Percentiles rank a stretch among this genome's conserved stretches.
phyloP scores from a whole-genome alignment of 2,888 invertebrate species.

The Scaeva pyrastri region DNA sequence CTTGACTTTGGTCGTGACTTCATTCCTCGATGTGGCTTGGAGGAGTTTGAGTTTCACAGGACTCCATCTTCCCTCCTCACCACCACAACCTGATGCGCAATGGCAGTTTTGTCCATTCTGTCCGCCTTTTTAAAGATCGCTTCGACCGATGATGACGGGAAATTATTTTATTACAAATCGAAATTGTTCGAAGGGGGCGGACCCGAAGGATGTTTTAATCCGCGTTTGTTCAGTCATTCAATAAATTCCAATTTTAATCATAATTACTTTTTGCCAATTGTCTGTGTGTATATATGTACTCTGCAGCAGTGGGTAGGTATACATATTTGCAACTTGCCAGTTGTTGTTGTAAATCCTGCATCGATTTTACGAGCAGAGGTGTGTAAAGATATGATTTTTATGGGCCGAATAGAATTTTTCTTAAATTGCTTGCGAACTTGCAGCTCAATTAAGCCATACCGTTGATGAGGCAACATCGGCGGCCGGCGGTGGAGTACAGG shows the following conservation, averaged over 20 bases:
- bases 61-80: conserved; percentile 6
- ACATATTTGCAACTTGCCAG: not conserved
- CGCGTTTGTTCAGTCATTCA: conserved; percentile 77
- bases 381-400: conserved; percentile 72
- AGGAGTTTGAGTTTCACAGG: conserved; percentile 67
- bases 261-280: conserved; percentile 76
- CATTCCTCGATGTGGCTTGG: conserved; percentile 57
- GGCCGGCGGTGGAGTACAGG: too few species aligned
- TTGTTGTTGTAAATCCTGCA: not conserved
- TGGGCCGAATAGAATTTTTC: conserved; percentile 53
- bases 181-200: conserved; percentile 77
- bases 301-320: not conserved
- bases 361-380: conserved; percentile 64
- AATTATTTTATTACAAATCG: conserved; percentile 79
- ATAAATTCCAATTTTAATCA: conserved; percentile 78
- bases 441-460: conserved; percentile 65
- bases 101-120: conserved; percentile 39
- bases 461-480: too few species aligned
- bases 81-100: not conserved
- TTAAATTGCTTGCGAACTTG: conserved; percentile 44
- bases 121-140: conserved; percentile 69
- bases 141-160: conserved; percentile 74
- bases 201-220: conserved; percentile 78
- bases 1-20: conserved; percentile 66
- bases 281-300: not conserved